Conservation (phyloP, 64 coral and sea anemone species). For the Catalaphyllia jardinei region DNA sequence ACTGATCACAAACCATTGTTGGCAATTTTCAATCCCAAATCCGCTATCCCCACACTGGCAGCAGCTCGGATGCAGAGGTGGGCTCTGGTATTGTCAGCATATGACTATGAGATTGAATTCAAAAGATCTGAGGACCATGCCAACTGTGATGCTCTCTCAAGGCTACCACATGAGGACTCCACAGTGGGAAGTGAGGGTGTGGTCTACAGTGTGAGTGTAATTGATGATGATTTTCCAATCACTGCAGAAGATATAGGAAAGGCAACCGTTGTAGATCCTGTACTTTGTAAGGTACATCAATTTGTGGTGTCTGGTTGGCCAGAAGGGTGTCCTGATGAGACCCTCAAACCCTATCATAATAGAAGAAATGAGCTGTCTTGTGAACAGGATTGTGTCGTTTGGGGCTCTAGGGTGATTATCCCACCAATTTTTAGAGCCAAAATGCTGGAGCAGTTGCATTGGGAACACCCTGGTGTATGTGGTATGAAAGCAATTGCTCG, state of each 20-base stretch:
- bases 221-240: constrained; percentile 57
- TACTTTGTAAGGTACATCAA: constrained; percentile 1
- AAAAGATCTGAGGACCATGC: not conserved
- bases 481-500: not conserved
- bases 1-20: constrained; percentile 52
- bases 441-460: not conserved
- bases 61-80: constrained; percentile 52
- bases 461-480: no score
- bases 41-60: constrained; percentile 33
- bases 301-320: constrained; percentile 41
- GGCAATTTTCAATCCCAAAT: constrained; percentile 23
- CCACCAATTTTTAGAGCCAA: constrained; percentile 18
- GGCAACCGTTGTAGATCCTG: constrained; percentile 13
- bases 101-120: constrained; percentile 58
- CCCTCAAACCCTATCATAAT: not conserved
- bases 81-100: constrained; percentile 49
- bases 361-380: constrained; percentile 26
- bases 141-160: constrained; percentile 38
- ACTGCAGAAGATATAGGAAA: constrained; percentile 30
- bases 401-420: constrained; percentile 40
- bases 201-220: no score
- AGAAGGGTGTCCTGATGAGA: constrained; percentile 33
- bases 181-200: no score
- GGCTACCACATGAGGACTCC: constrained; percentile 34
- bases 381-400: constrained; percentile 37